These are phyloP conservation scores for Acleris sparsana DNA, from an alignment of 2,888 invertebrate genomes.

Conservation along the genomic window DNA sequence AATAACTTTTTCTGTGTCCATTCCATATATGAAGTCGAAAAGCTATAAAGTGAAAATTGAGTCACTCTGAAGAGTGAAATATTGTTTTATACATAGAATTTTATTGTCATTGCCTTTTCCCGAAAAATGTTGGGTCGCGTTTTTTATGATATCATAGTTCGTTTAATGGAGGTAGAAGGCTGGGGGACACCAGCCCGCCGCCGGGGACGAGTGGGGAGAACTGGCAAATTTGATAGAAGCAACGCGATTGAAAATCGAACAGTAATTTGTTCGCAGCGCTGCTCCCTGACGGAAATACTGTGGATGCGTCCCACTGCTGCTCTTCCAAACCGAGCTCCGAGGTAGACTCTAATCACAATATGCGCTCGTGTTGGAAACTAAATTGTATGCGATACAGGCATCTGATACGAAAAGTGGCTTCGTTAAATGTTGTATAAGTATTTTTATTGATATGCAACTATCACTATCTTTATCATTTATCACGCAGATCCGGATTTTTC, in stretches of 20 bases:
- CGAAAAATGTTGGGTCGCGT: slow-evolving; percentile 33
- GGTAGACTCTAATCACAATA: slow-evolving; percentile 9
- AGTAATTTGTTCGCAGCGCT: slow-evolving; percentile 54
- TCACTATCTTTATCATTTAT: no score
- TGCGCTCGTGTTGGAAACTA: background rate
- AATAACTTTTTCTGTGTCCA: slow-evolving; percentile 66
- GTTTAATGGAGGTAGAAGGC: slow-evolving; percentile 32
- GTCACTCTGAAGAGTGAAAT: slow-evolving; percentile 32
- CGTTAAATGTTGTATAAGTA: background rate
- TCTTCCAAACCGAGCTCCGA: slow-evolving; percentile 3
- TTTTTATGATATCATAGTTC: slow-evolving; percentile 37
- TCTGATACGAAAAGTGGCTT: no score
- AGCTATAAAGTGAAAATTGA: slow-evolving; percentile 37
- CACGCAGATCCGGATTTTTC: no score
- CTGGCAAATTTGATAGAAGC: slow-evolving; percentile 60
- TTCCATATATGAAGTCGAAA: slow-evolving; percentile 46
- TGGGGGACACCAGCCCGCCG: slow-evolving; percentile 22
- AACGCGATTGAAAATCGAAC: slow-evolving; percentile 59
- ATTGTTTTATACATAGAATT: slow-evolving; percentile 34
- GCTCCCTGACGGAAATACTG: slow-evolving; percentile 43
- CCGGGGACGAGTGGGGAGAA: slow-evolving; percentile 42
- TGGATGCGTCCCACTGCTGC: slow-evolving; percentile 42
- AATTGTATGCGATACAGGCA: background rate
- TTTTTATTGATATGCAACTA: no score
- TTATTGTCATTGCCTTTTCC: slow-evolving; percentile 35